Base-by-base conservation (phyloP, 1,140 invertebrate genomes). In the Sinonovacula constricta region DNA sequence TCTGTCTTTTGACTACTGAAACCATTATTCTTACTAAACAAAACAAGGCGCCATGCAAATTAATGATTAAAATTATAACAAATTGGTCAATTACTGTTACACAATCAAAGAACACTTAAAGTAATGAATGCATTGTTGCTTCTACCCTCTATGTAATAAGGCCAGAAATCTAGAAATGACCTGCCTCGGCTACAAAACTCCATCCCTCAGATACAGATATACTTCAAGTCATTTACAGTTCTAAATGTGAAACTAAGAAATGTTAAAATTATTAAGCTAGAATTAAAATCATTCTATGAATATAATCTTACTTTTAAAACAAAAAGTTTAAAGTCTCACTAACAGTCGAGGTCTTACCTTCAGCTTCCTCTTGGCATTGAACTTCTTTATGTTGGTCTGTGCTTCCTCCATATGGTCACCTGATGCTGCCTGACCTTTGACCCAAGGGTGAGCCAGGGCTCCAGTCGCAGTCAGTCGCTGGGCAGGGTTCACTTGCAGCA, bases 361-460 rank as follows among this genome's bases (percentile, higher is more conserved):
- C 18, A 87, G 51, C 34, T 85, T 87, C 31, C 86, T 75, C 31
- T 75, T 82, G 18, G 86, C 86, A 79, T 87, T 87, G 84, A 86
- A 87, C 45, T 84, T 70, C 59, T 88, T 88, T 56, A 88, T 82
- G 31, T 85, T 85, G 14, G 65, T 77, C 26, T 86, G 54, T 5
- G 87, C 79, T 15, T 91, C 82, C 26, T 91, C 83, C 79, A 82
- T 80, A 63, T 81, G 79, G 26, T 59, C 59, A 14, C 33, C 68
- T 14, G 77, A 76, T 26, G 78, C 57, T 10, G 81, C 83, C 30
- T 45, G 63, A 14, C 82, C 83, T 26, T 62, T 91, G 34, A 98
- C 94, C 98, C 98, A 99, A 24, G 95, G 95, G 92, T 99, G 97
- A 86, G 96, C 94, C 1, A 99, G 92, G 59, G 99, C 97, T 87